Evolutionary conservation across 2,797 vertebrate species (phyloP).

Genomic region (Chanos chanos): DNA sequence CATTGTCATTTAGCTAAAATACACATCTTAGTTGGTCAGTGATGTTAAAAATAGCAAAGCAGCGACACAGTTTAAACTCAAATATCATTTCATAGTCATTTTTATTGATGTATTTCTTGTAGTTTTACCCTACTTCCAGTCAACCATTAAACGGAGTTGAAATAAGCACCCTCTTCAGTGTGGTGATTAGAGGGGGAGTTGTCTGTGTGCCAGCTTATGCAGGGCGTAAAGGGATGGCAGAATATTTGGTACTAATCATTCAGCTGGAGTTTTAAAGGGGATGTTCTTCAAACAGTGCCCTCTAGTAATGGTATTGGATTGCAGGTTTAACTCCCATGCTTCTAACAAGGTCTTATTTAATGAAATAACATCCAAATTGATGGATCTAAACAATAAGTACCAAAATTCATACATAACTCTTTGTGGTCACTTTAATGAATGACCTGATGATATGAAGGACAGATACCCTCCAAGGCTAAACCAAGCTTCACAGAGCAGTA

Average conservation of each 20-base stretch:
- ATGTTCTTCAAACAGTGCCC: neutral
- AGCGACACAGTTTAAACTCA: no score
- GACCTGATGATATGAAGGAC: neutral
- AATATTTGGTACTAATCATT: slow-evolving; percentile 9
- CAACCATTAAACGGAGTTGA: no score
- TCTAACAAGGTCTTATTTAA: neutral
- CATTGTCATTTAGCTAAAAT: no score
- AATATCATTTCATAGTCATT: no score
- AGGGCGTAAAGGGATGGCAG: no score
- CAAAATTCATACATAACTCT: neutral
- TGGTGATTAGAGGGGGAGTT: no score
- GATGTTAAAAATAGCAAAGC: no score
- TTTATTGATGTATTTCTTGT: no score
- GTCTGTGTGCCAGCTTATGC: no score
- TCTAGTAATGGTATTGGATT: neutral
- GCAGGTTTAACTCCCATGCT: neutral
- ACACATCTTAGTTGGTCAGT: no score
- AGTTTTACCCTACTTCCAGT: no score
- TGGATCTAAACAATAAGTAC: neutral
- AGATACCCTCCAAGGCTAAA: neutral
- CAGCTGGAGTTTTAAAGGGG: neutral
- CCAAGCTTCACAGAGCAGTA: neutral
- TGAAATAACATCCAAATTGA: neutral
- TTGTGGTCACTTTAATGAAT: neutral
- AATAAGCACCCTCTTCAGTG: no score